Evolutionary conservation across 1,140 invertebrate genomes (phyloP).

Genomic region (Amphibalanus amphitrite): DNA sequence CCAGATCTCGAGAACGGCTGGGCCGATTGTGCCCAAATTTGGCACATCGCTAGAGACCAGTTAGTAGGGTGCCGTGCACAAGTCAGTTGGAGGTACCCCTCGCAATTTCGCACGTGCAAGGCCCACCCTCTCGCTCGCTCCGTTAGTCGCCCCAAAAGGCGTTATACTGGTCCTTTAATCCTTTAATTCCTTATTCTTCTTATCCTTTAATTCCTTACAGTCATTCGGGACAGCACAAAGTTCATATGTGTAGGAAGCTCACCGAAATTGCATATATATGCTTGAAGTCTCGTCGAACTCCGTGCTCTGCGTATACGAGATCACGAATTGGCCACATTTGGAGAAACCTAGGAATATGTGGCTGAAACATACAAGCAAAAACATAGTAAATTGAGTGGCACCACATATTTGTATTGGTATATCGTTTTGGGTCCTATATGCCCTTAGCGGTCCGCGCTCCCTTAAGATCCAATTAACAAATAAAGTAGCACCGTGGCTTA

Average conservation of each 20-base stretch:
- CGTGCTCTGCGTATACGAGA: conserved; percentile 59
- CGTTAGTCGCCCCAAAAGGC: too few relatives aligned
- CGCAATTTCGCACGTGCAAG: too few relatives aligned
- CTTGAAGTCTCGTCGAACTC: conserved; percentile 33
- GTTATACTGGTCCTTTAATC: too few relatives aligned
- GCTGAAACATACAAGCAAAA: conserved; percentile 25
- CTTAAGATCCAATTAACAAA: background rate
- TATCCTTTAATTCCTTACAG: too few relatives aligned
- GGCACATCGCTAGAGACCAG: too few relatives aligned
- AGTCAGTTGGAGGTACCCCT: too few relatives aligned
- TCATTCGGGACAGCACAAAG: too few relatives aligned
- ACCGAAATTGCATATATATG: conserved; percentile 18
- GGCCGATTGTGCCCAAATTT: too few relatives aligned
- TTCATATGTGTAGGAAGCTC: conserved; percentile 4
- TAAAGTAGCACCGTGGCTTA: background rate
- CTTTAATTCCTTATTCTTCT: too few relatives aligned
- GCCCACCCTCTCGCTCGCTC: too few relatives aligned
- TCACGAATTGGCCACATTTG: conserved; percentile 74
- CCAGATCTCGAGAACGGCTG: too few relatives aligned
- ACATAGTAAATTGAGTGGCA: background rate
- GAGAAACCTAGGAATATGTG: conserved; percentile 87
- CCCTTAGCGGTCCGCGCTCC: background rate
- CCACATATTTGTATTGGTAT: background rate
- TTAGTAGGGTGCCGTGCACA: too few relatives aligned
- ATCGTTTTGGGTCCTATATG: background rate